A percentile compares a stretch with the other conserved stretches of the same genome.
phyloP scores from a whole-genome alignment of 2,113 vertebrate species.

The Nerophis ophidion region DNA sequence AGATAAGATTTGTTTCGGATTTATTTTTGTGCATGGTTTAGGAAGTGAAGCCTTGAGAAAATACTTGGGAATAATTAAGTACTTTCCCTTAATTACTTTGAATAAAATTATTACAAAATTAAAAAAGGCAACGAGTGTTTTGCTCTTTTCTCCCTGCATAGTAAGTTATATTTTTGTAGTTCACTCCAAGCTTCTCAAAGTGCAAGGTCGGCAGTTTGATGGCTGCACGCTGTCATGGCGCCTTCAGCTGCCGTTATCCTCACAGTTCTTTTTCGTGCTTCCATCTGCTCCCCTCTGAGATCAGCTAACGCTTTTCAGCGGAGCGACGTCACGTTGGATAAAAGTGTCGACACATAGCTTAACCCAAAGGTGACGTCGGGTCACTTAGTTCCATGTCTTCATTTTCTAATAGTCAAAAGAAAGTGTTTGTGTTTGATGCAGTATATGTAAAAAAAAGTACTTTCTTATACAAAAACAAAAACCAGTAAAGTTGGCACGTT shows the following conservation, averaged over 20 bases:
- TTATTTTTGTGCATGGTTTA: too few relatives aligned
- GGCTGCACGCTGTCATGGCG: conserved; percentile 5
- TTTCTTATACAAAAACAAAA: too few relatives aligned
- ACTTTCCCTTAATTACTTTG: not conserved
- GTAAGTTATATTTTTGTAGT: not conserved
- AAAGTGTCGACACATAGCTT: conserved; percentile 10
- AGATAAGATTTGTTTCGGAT: too few relatives aligned
- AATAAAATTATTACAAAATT: conserved; percentile 17
- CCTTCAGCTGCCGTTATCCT: conserved; percentile 12
- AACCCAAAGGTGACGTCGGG: not conserved
- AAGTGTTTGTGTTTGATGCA: not conserved
- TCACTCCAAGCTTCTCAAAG: conserved; percentile 8
- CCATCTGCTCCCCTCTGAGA: not conserved
- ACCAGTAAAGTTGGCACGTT: too few relatives aligned
- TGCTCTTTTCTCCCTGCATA: not conserved
- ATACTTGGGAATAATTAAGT: too few relatives aligned
- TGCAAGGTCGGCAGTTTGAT: conserved; percentile 23
- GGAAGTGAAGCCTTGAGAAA: too few relatives aligned
- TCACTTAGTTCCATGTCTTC: not conserved
- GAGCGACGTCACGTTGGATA: conserved; percentile 15
- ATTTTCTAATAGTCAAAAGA: not conserved
- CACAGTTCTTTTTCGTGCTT: not conserved
- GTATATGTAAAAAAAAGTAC: not conserved
- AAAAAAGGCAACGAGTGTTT: conserved; percentile 18
- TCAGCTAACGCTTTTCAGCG: conserved; percentile 5